phyloP scores from a whole-genome alignment of 2,888 invertebrate genomes.

The Dryomyza anilis region DNA sequence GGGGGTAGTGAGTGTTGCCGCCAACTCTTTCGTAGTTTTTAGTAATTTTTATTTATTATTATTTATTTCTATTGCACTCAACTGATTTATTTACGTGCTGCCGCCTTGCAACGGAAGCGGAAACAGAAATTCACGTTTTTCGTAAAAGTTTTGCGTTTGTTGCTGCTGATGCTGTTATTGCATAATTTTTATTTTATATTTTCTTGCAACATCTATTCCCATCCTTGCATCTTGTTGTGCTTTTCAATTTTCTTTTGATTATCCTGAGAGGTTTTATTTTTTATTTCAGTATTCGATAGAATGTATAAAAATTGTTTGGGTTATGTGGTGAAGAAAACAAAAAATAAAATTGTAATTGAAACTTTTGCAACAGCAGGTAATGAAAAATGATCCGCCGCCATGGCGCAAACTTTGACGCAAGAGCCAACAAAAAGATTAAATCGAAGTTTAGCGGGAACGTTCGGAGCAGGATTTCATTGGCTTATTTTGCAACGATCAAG shows the following conservation, averaged over 20 bases:
- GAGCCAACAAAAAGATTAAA: too few relatives aligned
- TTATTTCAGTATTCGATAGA: background rate
- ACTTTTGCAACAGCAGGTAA: conserved; percentile 8
- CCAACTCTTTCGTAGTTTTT: too few relatives aligned
- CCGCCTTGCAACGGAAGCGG: background rate
- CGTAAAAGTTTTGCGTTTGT: background rate
- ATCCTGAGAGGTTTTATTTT: conserved; percentile 7
- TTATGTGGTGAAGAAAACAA: too few relatives aligned
- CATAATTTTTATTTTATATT: background rate
- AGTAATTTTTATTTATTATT: too few relatives aligned
- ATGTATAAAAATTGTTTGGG: conserved; percentile 7
- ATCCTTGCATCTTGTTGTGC: conserved; percentile 1
- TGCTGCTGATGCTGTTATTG: background rate
- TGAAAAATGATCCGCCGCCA: background rate
- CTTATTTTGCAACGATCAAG: too few relatives aligned
- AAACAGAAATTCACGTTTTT: background rate
- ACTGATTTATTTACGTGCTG: too few relatives aligned
- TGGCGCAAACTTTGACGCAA: too few relatives aligned
- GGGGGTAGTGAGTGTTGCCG: too few relatives aligned
- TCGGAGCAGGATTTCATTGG: too few relatives aligned
- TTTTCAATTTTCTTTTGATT: conserved; percentile 20
- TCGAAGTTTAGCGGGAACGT: too few relatives aligned
- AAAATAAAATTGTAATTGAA: conserved; percentile 14
- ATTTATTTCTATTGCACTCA: too few relatives aligned
- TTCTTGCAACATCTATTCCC: too few relatives aligned